Base-by-base conservation (phyloP, 2,797 vertebrate genomes). In the Macroramphosus scolopax region DNA sequence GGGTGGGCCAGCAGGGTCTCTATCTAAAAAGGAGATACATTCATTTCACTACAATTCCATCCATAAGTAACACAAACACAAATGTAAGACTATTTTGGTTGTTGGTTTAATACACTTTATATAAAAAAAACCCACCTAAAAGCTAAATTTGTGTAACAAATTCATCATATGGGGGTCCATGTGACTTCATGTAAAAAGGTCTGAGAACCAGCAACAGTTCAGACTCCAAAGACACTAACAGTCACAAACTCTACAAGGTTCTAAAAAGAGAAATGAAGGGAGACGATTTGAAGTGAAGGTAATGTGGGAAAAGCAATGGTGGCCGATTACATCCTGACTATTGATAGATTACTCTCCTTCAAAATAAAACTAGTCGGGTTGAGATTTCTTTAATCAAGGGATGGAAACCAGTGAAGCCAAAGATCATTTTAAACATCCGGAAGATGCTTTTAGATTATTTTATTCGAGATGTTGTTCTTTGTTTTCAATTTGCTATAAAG, bases 351-450 rank as follows among this genome's bases (percentile, higher is more conserved):
- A 18, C 13, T 33, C 16, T 12, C 43, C 16, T 36, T 50, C 14
- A 18, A 50, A 62, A 32, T 42, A 37, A 18, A 32, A 38, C 30
- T 20, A 17, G 42, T 33, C n/a, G 33, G 8, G 10, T 17, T 22
- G 28, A 36, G 7, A 39, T 25, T 29, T 13, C 50, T 66, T 73
- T 13, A 33, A 60, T 42, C 17, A 17, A 41, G 20, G 55, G 55
- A 72, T 58, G 16, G 44, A 72, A 55, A 48, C 13, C 14, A 44
- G 17, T 48, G 13, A 68, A 50, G 58, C 83, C 85, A 85, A 83
- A 87, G 81, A 83, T 35, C 33, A 9, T 12, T 11, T 41, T 40
- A 17, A 10, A 28, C 8, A 44, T 17, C 60, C 50, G 24, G 11
- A 8, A 50, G 20, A 54, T 20, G 5, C 24, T 47, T 58, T 17